Conservation (phyloP, 2,113 vertebrate species). For the Mobula hypostoma region DNA sequence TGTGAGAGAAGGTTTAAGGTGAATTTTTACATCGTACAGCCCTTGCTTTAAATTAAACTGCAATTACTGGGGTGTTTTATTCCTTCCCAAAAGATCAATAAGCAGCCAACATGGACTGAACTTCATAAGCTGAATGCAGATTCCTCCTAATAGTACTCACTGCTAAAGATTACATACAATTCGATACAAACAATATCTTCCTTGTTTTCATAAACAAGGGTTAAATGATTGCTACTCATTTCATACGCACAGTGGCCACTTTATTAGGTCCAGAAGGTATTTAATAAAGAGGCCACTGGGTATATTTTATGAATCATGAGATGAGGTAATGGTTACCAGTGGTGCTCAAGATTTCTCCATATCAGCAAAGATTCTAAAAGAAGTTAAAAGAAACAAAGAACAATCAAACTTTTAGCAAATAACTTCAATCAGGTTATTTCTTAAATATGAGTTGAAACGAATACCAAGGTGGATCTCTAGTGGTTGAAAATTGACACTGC, state of each 20-base stretch:
- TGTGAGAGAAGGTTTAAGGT: background rate
- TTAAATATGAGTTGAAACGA: slow-evolving; percentile 42
- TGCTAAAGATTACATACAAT: background rate
- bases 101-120: background rate
- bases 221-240: background rate
- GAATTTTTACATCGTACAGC: background rate
- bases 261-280: too few relatives aligned
- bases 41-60: background rate
- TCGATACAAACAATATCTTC: background rate
- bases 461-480: slow-evolving; percentile 81
- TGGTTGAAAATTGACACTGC: slow-evolving; percentile 49
- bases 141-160: background rate
- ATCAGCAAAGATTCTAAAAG: background rate
- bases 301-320: background rate
- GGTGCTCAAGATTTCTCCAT: background rate
- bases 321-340: background rate
- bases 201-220: background rate
- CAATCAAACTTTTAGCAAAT: background rate
- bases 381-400: background rate
- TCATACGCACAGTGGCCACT: background rate
- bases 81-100: background rate
- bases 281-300: too few relatives aligned
- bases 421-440: background rate
- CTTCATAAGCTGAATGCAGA: background rate
- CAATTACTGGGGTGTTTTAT: background rate